Percentiles rank a stretch among this genome's conserved stretches.
Conservation (phyloP, 2,797 vertebrate genomes). For the Orientallactaga sibirica region DNA sequence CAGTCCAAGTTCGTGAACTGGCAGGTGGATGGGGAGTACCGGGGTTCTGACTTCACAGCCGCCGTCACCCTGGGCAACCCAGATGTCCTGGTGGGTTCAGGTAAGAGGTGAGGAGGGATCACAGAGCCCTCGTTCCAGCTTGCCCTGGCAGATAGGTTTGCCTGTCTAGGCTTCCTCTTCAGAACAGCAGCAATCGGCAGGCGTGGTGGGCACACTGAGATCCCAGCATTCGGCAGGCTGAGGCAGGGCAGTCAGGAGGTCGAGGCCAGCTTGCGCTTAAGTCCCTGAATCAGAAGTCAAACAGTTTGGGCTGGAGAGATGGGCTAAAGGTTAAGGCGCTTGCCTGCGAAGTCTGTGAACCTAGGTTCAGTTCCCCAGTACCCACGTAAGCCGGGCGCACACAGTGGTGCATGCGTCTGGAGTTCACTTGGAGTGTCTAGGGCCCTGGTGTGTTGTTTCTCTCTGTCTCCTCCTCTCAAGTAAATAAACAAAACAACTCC, state of each 20-base stretch:
- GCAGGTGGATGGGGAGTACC: conserved; percentile 94
- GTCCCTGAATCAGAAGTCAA: neutral
- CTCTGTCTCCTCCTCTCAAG: too few relatives aligned
- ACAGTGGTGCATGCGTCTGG: too few relatives aligned
- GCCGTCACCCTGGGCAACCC: conserved; percentile 94
- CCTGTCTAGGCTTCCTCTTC: fast-evolving
- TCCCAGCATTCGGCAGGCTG: neutral
- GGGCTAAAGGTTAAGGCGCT: too few relatives aligned
- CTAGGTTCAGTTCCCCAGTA: too few relatives aligned
- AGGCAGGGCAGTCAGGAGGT: neutral
- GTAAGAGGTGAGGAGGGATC: conserved; percentile 83
- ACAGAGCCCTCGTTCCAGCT: fast-evolving
- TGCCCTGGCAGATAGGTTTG: neutral
- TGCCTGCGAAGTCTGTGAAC: too few relatives aligned
- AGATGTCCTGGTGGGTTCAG: conserved; percentile 93
- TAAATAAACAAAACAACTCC: too few relatives aligned
- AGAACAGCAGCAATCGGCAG: too few relatives aligned
- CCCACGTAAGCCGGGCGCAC: too few relatives aligned
- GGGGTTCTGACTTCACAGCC: conserved; percentile 93
- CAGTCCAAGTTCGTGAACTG: conserved; percentile 96
- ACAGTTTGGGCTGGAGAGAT: too few relatives aligned
- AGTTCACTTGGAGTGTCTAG: too few relatives aligned
- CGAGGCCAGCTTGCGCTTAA: neutral
- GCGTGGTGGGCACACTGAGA: neutral
- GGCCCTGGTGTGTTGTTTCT: too few relatives aligned